Base-by-base conservation (phyloP, 2,113 vertebrate species). In the Ciconia stormi region DNA sequence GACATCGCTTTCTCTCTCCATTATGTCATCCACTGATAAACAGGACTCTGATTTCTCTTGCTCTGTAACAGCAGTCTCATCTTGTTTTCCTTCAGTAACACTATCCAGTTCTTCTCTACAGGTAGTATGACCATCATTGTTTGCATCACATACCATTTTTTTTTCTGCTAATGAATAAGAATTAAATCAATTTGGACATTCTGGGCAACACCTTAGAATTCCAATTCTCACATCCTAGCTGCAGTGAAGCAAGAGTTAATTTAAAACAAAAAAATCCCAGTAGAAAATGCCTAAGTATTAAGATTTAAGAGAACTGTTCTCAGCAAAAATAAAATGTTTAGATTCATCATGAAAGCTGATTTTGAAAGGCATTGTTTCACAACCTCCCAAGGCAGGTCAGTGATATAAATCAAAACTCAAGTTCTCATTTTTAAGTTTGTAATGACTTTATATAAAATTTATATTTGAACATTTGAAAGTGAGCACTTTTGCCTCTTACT, bases 401-500 rank as follows among this genome's bases (percentile, higher is more conserved):
- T 27, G 50, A 38, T 5, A 67, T 3, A 71, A 63, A 81, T 27
- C 7, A 56, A 82, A 82, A 8, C 11, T 6, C 7, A 56, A 77
- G 29, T 46, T 61, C 19, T 73, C 15, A 38, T 42, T 76, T 79
- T 53, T 10, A 74, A 38, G 13, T 67, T 32, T 53, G 5, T 13
- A 47, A 38, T 13, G 7, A 66, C 21, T 74, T 63, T 11, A 58
- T 12, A 44, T 6, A 70, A 36, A 72, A 59, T 30, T 32, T 69
- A 2, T 10, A 72, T 46, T 13, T 78, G 26, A 78, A 53, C 2
- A 34, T 38, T 46, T 65, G 20, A 50, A 82, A 49, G 32, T n/a
- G 20, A 93, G 25, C 19, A 67, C 46, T 93, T 96, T 90, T 79
- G 38, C 19, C 14, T 78, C 98, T 98, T 97, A 98, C 98, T 93